Evolutionary conservation across 2,797 vertebrate species (phyloP).

Genomic region (Phaenicophaeus curvirostris): DNA sequence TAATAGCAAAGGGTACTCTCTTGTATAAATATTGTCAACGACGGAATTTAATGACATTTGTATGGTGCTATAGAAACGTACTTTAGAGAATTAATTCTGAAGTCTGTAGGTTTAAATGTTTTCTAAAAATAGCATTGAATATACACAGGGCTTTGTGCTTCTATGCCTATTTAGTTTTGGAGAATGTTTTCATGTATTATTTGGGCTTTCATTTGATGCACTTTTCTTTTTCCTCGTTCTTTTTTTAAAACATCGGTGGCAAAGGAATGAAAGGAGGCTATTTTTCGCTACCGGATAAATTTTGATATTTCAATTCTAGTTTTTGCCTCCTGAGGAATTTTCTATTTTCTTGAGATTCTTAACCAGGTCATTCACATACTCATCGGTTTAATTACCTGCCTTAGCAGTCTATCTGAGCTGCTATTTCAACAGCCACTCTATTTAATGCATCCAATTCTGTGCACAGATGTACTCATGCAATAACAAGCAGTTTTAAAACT

Average conservation of each 20-base stretch:
- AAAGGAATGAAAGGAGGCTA: conserved; percentile 62
- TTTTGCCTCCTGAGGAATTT: conserved; percentile 64
- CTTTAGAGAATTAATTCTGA: conserved; percentile 65
- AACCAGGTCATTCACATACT: conserved; percentile 45
- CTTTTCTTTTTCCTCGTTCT: conserved; percentile 42
- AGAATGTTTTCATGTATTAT: conserved; percentile 69
- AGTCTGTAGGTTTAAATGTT: conserved; percentile 56
- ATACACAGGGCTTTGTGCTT: conserved; percentile 57
- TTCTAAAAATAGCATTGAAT: conserved; percentile 56
- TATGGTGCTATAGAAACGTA: conserved; percentile 34
- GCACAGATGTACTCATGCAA: background rate
- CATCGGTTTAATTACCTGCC: conserved; percentile 38
- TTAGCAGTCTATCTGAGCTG: background rate
- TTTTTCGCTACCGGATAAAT: conserved; percentile 65
- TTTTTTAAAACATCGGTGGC: conserved; percentile 47
- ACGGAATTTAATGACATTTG: conserved; percentile 59
- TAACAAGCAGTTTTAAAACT: background rate
- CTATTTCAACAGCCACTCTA: background rate
- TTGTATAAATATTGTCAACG: conserved; percentile 48
- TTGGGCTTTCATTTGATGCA: conserved; percentile 53
- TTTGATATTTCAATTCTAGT: conserved; percentile 60
- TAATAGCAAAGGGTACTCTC: conserved; percentile 28
- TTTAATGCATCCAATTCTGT: background rate
- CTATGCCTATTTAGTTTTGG: conserved; percentile 53
- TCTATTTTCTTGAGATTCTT: conserved; percentile 58